phyloP scores from a whole-genome alignment of 2,888 invertebrate species.

The Lithophane leautieri region DNA sequence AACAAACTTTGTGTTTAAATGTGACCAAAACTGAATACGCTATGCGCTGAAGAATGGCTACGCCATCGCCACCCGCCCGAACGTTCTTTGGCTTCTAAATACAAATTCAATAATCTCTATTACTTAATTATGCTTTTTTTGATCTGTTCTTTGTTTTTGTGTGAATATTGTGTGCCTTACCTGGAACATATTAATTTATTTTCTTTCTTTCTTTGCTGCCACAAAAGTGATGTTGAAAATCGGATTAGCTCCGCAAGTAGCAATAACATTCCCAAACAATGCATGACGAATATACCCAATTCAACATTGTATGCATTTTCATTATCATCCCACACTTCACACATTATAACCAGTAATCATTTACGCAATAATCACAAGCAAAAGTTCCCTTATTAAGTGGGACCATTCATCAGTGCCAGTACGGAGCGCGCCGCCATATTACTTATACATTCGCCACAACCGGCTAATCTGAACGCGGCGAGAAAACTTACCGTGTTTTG shows the following conservation, averaged over 20 bases:
- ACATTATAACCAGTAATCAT: slow-evolving; percentile 23
- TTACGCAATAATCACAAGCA: slow-evolving; percentile 51
- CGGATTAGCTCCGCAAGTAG: too few relatives aligned
- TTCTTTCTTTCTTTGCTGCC: background rate
- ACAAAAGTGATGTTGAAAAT: background rate
- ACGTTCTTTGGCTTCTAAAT: background rate
- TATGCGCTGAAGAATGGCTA: background rate
- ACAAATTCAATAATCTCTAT: background rate
- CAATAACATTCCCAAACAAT: slow-evolving; percentile 1
- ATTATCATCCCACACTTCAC: slow-evolving; percentile 16
- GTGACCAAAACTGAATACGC: background rate
- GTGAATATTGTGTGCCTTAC: too few relatives aligned
- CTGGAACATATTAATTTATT: too few relatives aligned
- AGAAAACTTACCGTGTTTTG: slow-evolving; percentile 70
- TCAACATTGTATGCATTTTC: background rate
- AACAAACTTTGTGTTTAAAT: background rate
- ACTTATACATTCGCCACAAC: slow-evolving; percentile 82
- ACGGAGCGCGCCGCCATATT: slow-evolving; percentile 69
- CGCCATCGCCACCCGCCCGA: too few relatives aligned
- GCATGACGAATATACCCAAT: slow-evolving; percentile 1
- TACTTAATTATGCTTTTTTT: background rate
- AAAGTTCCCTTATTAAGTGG: slow-evolving; percentile 56
- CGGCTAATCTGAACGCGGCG: slow-evolving; percentile 72
- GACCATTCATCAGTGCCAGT: slow-evolving; percentile 82
- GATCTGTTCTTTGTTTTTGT: too few relatives aligned